Evolutionary conservation across 2,113 vertebrate species (phyloP).

Genomic region (Stercorarius parasiticus): DNA sequence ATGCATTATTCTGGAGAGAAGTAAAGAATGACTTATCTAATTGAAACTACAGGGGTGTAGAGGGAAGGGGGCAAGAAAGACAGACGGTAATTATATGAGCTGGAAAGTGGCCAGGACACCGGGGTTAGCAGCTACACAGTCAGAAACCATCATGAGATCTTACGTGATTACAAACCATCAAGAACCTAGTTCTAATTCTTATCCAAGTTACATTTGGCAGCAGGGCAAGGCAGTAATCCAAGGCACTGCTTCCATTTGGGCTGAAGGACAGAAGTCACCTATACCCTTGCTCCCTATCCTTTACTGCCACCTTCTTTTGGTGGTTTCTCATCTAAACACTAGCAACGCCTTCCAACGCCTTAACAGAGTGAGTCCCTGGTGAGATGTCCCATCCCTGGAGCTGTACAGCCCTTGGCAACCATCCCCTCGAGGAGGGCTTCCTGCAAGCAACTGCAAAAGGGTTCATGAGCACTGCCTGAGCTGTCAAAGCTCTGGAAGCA

Average conservation of each 20-base stretch:
- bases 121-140: not conserved
- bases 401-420: not conserved
- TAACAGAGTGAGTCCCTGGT: not conserved
- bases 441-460: not conserved
- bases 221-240: not conserved
- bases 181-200: not conserved
- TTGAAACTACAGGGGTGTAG: not conserved
- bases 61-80: not conserved
- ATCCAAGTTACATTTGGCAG: not conserved
- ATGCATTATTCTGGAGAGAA: not conserved
- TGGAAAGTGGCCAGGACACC: slow-evolving; percentile 25
- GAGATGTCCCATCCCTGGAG: not conserved
- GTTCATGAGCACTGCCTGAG: not conserved
- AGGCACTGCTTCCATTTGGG: not conserved
- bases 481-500: not conserved
- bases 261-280: not conserved
- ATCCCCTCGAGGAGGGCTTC: not conserved
- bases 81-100: slow-evolving; percentile 24
- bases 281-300: not conserved
- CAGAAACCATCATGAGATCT: not conserved
- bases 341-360: accelerated
- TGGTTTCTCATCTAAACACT: not conserved
- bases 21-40: slow-evolving; percentile 13
- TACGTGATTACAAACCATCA: not conserved
- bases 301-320: not conserved